phyloP scores from a whole-genome alignment of 2,113 vertebrate species.

The Hydrochoerus hydrochaeris region DNA sequence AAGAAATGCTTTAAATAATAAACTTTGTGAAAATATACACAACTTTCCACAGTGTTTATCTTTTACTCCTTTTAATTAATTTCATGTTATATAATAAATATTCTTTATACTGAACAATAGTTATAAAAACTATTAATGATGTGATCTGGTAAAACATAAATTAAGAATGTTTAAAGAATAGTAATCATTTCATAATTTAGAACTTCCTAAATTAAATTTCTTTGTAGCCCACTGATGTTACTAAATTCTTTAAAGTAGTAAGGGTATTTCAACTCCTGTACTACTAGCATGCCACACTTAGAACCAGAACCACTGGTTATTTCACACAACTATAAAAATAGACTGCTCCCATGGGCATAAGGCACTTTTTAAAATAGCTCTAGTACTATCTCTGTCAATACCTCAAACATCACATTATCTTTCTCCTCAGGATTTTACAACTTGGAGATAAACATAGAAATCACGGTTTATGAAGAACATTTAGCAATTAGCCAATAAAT shows the following conservation, averaged over 20 bases:
- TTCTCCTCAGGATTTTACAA: not conserved
- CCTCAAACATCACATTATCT: constrained; percentile 13
- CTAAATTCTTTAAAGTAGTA: not conserved
- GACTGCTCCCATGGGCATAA: not conserved
- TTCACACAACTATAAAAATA: constrained; percentile 33
- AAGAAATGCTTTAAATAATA: constrained; percentile 4
- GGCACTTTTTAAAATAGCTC: constrained; percentile 43
- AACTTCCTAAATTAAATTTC: constrained; percentile 31
- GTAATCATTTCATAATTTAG: not conserved
- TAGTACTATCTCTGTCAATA: constrained; percentile 33
- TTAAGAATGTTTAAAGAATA: not conserved
- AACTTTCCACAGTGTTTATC: not conserved
- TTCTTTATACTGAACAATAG: not conserved
- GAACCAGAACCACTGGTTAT: constrained; percentile 8
- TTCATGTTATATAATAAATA: not conserved
- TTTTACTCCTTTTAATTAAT: not conserved
- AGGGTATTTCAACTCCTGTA: not conserved
- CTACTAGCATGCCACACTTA: not conserved
- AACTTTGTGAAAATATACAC: not conserved
- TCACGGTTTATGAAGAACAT: constrained; percentile 30
- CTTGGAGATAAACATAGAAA: not conserved
- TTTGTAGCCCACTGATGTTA: not conserved
- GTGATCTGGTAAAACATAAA: not conserved
- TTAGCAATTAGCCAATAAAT: not conserved
- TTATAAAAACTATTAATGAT: not conserved